Percentiles rank a stretch among this genome's conserved stretches.
Conservation (phyloP, 2,888 invertebrate genomes). For the Crossocerus cetratus region DNA sequence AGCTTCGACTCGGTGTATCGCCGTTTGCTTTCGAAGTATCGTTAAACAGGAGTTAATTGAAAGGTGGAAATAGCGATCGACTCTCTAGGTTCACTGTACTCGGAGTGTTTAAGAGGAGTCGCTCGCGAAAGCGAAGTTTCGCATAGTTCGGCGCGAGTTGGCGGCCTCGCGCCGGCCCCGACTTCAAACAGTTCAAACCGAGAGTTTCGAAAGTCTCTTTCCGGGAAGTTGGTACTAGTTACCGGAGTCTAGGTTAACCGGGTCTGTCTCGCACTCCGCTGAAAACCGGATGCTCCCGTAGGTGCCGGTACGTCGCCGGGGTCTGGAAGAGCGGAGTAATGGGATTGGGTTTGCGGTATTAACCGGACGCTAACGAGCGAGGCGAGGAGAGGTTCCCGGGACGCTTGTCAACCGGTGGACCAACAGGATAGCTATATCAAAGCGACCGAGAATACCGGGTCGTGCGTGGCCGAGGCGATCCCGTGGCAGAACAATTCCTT, state of each 20-base stretch:
- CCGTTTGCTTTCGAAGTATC: too few species aligned
- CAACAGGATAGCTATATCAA: too few species aligned
- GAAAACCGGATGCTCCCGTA: background rate
- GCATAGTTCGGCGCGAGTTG: slow-evolving; percentile 27
- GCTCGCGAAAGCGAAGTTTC: slow-evolving; percentile 27
- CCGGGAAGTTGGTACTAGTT: too few species aligned
- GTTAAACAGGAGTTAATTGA: too few species aligned
- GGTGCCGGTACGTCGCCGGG: background rate
- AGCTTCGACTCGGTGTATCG: too few species aligned
- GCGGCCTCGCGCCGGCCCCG: background rate
- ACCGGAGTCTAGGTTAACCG: too few species aligned
- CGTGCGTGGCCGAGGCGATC: slow-evolving; percentile 49
- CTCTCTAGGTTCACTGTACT: too few species aligned
- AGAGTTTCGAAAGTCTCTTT: slow-evolving; percentile 12
- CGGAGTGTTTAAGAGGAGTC: too few species aligned
- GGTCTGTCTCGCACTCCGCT: background rate
- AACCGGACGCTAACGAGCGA: background rate
- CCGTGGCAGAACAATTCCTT: slow-evolving; percentile 32
- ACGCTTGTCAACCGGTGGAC: too few species aligned
- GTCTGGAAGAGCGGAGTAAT: background rate
- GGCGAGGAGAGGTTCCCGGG: too few species aligned
- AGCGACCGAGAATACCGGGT: slow-evolving; percentile 28
- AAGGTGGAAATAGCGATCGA: too few species aligned
- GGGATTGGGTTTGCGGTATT: slow-evolving; percentile 8
- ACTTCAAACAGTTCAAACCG: slow-evolving; percentile 14